phyloP scores from a whole-genome alignment of 2,888 invertebrate species.

The Ophion slaviceki region DNA sequence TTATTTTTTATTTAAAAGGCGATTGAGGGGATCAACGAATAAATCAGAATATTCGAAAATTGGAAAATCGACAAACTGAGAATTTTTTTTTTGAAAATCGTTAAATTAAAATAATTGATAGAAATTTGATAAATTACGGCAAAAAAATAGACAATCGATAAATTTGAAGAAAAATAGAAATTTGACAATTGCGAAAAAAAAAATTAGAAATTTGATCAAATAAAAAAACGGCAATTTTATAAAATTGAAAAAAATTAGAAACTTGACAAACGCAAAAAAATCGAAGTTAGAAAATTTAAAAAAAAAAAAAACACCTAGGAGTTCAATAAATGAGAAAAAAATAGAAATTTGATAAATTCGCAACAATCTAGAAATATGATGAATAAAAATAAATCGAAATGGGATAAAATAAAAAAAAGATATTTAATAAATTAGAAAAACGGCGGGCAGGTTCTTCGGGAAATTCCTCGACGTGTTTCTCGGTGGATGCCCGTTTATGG shows the following conservation, averaged over 20 bases:
- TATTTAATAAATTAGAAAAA: constrained; percentile 21
- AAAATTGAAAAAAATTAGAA: background rate
- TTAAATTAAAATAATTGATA: background rate
- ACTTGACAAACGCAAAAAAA: background rate
- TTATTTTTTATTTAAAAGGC: no score
- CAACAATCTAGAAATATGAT: no score
- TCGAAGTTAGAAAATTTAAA: no score
- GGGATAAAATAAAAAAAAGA: background rate
- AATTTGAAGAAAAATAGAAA: background rate
- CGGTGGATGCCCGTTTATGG: constrained; percentile 70
- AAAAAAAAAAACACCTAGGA: no score
- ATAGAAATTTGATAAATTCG: no score
- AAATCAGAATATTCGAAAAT: background rate
- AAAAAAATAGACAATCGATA: background rate
- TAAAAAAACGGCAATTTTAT: no score
- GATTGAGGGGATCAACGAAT: no score
- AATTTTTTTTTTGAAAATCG: background rate
- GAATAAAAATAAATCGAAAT: no score
- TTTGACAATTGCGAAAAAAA: background rate
- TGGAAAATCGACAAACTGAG: background rate
- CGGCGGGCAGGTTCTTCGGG: constrained; percentile 35
- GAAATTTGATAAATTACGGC: background rate
- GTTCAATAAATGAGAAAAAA: no score
- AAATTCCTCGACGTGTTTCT: constrained; percentile 59
- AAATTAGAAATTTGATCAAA: background rate